phyloP scores from a whole-genome alignment of 2,797 vertebrate genomes.

The Sorex maritimensis region DNA sequence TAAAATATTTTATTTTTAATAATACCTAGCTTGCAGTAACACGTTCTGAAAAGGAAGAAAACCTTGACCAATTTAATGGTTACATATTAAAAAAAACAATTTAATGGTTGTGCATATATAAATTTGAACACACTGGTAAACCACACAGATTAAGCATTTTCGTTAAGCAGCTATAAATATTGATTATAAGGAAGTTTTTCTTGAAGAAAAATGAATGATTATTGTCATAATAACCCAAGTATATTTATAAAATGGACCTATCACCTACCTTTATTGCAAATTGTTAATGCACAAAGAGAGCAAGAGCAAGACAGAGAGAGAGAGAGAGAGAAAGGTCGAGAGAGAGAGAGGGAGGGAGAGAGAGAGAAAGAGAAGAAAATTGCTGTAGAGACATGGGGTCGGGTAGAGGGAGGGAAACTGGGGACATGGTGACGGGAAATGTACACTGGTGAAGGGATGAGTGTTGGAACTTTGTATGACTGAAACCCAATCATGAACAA shows the following conservation, averaged over 20 bases:
- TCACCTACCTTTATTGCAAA: too few species aligned
- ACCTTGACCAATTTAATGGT: background rate
- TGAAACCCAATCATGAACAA: too few species aligned
- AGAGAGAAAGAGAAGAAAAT: background rate
- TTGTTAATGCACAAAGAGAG: too few species aligned
- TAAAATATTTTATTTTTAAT: background rate
- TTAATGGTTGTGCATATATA: background rate
- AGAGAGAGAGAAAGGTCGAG: background rate
- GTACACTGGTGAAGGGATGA: too few species aligned
- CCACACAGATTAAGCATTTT: background rate
- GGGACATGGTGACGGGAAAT: too few species aligned
- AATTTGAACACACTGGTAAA: constrained; percentile 31
- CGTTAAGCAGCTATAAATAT: background rate
- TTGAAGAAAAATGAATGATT: background rate
- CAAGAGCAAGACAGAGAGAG: background rate
- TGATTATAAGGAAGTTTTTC: background rate
- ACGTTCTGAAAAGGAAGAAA: constrained; percentile 9
- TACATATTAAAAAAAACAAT: background rate
- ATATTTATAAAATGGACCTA: too few species aligned
- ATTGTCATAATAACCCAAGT: too few species aligned
- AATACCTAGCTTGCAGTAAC: background rate
- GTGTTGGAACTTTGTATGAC: too few species aligned
- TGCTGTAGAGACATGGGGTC: too few species aligned
- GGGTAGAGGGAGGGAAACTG: too few species aligned
- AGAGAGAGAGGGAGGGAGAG: background rate